Evolutionary conservation across 2,113 vertebrate genomes (phyloP).

Genomic region (Ranitomeya variabilis): DNA sequence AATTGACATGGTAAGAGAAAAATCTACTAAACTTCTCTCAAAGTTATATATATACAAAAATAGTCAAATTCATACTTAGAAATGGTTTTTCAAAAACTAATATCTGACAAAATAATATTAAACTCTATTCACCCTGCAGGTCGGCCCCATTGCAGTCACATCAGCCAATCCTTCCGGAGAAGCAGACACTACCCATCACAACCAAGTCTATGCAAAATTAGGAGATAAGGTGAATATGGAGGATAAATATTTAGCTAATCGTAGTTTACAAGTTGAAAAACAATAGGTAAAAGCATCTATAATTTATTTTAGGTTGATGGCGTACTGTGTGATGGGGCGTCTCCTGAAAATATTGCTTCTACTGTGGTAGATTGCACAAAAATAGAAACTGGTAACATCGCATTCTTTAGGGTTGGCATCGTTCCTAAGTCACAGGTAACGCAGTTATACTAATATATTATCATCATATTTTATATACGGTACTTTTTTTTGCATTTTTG

Average conservation of each 20-base stretch:
- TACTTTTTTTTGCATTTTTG: too few species aligned
- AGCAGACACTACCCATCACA: constrained; percentile 91
- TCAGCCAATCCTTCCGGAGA: constrained; percentile 91
- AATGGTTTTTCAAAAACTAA: neutral
- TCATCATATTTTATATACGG: too few species aligned
- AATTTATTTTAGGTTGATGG: constrained; percentile 78
- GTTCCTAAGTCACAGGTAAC: constrained; percentile 86
- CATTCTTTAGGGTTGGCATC: constrained; percentile 86
- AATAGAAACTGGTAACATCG: constrained; percentile 79
- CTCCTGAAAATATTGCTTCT: constrained; percentile 88
- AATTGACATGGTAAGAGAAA: constrained; percentile 77
- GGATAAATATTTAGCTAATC: too few species aligned
- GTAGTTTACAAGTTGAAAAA: neutral
- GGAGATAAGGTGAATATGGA: constrained; percentile 77
- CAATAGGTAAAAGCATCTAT: neutral
- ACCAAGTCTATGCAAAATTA: constrained; percentile 88
- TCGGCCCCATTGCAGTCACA: constrained; percentile 86
- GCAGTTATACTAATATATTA: neutral
- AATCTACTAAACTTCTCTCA: neutral
- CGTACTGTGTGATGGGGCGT: constrained; percentile 85
- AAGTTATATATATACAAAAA: neutral
- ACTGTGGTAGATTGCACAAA: constrained; percentile 92
- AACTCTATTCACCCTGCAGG: constrained; percentile 66
- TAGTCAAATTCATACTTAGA: neutral
- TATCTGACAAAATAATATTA: neutral